Conservation (phyloP, 2,797 vertebrate species). For the Takifugu ocellatus region DNA sequence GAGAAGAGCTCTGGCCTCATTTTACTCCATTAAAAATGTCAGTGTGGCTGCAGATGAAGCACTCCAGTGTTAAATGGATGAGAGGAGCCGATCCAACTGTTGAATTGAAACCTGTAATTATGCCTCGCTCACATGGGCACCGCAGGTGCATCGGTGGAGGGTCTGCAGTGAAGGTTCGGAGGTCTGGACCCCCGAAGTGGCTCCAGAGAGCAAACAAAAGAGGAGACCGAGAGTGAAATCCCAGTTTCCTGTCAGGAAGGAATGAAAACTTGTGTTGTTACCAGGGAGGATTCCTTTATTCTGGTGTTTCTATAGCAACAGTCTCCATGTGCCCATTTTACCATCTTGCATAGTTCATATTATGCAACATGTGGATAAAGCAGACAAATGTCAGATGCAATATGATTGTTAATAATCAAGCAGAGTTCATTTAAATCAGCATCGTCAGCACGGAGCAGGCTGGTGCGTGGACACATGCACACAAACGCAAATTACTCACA, state of each 20-base stretch:
- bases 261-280: conserved; percentile 68
- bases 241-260: conserved; percentile 45
- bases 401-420: conserved; percentile 50
- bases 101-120: conserved; percentile 49
- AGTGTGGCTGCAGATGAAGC: conserved; percentile 25
- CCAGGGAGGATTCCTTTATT: conserved; percentile 71
- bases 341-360: conserved; percentile 63
- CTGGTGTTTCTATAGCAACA: conserved; percentile 75
- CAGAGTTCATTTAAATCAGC: neutral
- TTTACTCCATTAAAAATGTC: conserved; percentile 38
- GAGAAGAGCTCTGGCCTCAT: conserved; percentile 25
- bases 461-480: neutral
- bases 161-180: conserved; percentile 32
- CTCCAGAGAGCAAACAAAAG: conserved; percentile 1
- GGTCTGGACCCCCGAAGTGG: neutral
- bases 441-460: too few species aligned
- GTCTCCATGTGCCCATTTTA: conserved; percentile 67
- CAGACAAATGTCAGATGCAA: conserved; percentile 40
- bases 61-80: conserved; percentile 38
- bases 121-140: conserved; percentile 38
- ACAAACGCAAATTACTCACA: neutral
- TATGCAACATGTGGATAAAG: conserved; percentile 52
- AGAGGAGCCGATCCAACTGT: conserved; percentile 36
- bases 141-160: conserved; percentile 35
- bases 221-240: conserved; percentile 48